These are phyloP conservation scores for Casuarius casuarius DNA, from an alignment of 2,113 vertebrate genomes.

Conservation along the genomic window DNA sequence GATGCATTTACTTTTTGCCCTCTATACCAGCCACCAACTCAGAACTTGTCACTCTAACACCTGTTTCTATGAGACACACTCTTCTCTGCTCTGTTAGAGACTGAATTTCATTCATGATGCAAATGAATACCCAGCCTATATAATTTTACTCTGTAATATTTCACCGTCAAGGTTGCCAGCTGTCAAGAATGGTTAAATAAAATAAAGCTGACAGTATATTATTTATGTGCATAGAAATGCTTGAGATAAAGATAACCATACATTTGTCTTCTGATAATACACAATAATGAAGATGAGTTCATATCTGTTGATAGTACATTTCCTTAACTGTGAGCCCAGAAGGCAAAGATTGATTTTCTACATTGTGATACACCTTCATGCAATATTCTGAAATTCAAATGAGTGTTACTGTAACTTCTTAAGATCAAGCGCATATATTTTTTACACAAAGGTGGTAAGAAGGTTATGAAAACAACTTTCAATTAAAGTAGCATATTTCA, in stretches of 20 bases:
- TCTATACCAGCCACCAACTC: background rate
- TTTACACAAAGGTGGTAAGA: background rate
- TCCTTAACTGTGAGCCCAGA: background rate
- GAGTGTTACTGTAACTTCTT: background rate
- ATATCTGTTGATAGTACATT: background rate
- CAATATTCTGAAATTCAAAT: background rate
- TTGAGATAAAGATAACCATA: background rate
- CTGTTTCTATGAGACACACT: background rate
- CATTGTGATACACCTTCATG: background rate
- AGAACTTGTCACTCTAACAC: background rate
- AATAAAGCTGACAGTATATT: background rate
- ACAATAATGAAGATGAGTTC: background rate
- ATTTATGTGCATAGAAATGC: background rate
- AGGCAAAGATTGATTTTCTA: background rate
- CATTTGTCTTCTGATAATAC: background rate
- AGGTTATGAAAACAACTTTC: background rate
- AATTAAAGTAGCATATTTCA: background rate
- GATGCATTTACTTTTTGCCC: background rate
- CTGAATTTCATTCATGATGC: background rate
- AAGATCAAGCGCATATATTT: background rate
- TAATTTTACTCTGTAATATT: background rate
- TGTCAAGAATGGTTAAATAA: background rate
- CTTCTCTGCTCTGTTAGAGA: background rate
- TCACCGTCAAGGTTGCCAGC: background rate
- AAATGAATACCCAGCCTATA: background rate